These are phyloP conservation scores for Aeoliscus strigatus DNA, from an alignment of 2,797 vertebrate species.

Conservation along the genomic window DNA sequence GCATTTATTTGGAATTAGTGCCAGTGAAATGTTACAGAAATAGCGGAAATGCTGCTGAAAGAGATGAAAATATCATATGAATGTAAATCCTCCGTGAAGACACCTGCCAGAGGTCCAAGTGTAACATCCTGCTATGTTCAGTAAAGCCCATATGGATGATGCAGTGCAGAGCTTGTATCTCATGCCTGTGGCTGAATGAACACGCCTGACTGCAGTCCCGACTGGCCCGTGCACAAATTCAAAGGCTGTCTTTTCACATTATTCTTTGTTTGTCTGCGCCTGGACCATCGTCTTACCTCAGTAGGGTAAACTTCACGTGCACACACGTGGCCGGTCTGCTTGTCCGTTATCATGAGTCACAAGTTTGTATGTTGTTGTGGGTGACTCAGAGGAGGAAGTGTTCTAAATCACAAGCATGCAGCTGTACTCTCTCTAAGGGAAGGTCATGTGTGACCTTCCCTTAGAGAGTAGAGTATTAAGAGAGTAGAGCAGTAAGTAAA, in stretches of 20 bases:
- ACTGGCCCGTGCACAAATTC: slow-evolving; percentile 33
- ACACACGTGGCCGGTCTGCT: slow-evolving; percentile 16
- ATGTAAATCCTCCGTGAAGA: too few species aligned
- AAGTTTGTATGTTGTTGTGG: slow-evolving; percentile 4
- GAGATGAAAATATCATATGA: too few species aligned
- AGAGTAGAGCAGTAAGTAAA: too few species aligned
- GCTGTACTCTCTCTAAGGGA: too few species aligned
- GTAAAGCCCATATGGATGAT: slow-evolving; percentile 8
- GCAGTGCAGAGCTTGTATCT: slow-evolving; percentile 23
- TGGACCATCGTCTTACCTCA: slow-evolving; percentile 31
- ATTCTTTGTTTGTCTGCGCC: slow-evolving; percentile 30
- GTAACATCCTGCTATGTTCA: not conserved
- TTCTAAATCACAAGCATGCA: slow-evolving; percentile 7
- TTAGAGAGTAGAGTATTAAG: too few species aligned
- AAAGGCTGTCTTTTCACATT: slow-evolving; percentile 47
- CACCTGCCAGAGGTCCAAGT: slow-evolving; percentile 1
- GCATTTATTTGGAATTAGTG: slow-evolving; percentile 7
- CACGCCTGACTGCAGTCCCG: slow-evolving; percentile 49
- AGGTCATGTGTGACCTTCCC: too few species aligned
- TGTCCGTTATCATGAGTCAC: slow-evolving; percentile 30
- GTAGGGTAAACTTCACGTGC: slow-evolving; percentile 30
- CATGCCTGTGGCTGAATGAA: slow-evolving; percentile 46
- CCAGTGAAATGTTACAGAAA: too few species aligned
- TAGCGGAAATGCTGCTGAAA: too few species aligned
- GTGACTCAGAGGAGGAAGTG: slow-evolving; percentile 27